Evolutionary conservation across 2,113 vertebrate genomes (phyloP).

Genomic region (human): DNA sequence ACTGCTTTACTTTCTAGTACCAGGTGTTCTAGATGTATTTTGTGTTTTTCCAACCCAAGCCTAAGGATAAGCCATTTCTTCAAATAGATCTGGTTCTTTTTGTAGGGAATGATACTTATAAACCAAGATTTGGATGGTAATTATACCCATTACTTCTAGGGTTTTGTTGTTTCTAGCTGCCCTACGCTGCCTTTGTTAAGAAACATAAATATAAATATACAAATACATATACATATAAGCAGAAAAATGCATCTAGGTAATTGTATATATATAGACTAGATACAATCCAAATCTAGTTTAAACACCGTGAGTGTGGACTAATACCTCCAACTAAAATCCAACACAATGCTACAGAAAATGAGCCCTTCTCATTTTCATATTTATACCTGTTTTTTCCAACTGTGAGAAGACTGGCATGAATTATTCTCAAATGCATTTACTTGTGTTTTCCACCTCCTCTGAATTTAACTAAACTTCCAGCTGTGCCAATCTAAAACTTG

Average conservation of each 20-base stretch:
- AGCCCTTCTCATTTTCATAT: rapidly evolving
- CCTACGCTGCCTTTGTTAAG: not conserved
- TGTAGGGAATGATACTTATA: not conserved
- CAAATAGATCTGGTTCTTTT: not conserved
- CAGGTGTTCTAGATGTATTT: not conserved
- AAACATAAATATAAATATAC: not conserved
- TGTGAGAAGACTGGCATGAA: not conserved
- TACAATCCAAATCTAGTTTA: not conserved
- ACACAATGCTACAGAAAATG: no score
- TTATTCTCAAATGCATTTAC: not conserved
- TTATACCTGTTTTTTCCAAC: not conserved
- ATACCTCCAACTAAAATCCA: not conserved
- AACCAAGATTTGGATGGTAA: not conserved
- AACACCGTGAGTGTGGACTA: not conserved
- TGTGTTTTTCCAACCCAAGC: not conserved
- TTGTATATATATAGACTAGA: not conserved
- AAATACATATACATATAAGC: not conserved
- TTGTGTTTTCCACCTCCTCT: not conserved
- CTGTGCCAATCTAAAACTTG: not conserved
- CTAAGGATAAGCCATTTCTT: not conserved
- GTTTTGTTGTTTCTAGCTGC: not conserved
- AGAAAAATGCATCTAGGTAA: rapidly evolving
- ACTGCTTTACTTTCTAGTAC: not conserved
- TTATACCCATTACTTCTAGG: not conserved
- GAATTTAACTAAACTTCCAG: not conserved